These are phyloP conservation scores for Alligator mississippiensis DNA, from an alignment of 2,113 vertebrate species.

Conservation along the genomic window DNA sequence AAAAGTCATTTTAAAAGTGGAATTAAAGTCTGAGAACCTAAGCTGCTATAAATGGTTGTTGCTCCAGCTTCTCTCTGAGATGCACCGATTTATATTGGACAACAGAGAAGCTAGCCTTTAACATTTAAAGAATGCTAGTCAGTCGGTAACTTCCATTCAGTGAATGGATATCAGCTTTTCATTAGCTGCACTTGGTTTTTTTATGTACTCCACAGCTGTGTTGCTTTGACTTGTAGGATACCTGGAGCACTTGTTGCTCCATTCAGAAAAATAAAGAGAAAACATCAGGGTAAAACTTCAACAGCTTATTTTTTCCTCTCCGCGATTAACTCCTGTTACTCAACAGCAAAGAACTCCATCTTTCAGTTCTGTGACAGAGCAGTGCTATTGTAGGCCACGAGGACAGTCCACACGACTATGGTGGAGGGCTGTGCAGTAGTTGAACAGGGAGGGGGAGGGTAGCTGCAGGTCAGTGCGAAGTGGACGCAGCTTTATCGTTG, in stretches of 20 bases:
- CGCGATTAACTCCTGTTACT: conserved; percentile 29
- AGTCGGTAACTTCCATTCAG: too few relatives aligned
- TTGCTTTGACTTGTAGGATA: background rate
- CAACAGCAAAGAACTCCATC: background rate
- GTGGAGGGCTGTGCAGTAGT: background rate
- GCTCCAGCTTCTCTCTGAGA: too few relatives aligned
- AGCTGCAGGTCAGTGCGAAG: background rate
- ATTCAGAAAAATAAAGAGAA: conserved; percentile 34
- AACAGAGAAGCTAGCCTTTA: too few relatives aligned
- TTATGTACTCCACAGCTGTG: background rate
- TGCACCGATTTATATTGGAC: too few relatives aligned
- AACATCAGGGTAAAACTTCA: background rate
- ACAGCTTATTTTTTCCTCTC: background rate
- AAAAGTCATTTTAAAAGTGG: too few relatives aligned
- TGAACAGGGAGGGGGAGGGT: background rate
- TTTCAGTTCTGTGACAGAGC: conserved; percentile 23
- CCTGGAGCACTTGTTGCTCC: background rate
- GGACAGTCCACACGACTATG: background rate
- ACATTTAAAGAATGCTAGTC: too few relatives aligned
- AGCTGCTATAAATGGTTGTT: too few relatives aligned
- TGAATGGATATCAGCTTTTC: background rate
- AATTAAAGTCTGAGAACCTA: too few relatives aligned
- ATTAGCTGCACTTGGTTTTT: background rate
- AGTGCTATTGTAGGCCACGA: background rate
- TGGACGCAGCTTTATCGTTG: background rate